Conservation (phyloP, 1,140 invertebrate genomes). For the Macrocentrus cingulum region DNA sequence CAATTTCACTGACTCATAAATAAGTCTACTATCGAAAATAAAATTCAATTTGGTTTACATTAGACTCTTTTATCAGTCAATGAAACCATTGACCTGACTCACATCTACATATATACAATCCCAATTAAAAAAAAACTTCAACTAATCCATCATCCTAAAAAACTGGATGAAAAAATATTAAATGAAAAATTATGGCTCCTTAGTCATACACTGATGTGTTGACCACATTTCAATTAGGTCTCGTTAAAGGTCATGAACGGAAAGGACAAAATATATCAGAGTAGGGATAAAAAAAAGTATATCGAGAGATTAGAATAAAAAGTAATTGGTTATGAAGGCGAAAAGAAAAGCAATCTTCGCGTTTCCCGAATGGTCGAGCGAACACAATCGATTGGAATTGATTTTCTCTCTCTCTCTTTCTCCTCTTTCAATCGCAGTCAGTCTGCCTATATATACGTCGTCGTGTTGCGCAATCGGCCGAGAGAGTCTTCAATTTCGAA, state of each 20-base stretch:
- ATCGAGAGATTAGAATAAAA: background rate
- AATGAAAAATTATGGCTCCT: no score
- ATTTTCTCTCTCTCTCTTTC: slow-evolving; percentile 13
- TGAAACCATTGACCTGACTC: no score
- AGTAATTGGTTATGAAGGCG: slow-evolving; percentile 11
- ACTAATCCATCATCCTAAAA: no score
- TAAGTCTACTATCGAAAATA: no score
- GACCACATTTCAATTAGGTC: slow-evolving; percentile 4
- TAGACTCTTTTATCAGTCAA: no score
- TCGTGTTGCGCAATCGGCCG: background rate
- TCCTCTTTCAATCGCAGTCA: background rate
- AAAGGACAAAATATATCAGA: background rate
- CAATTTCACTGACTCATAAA: no score
- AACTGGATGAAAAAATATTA: no score
- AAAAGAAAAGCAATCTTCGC: slow-evolving; percentile 24
- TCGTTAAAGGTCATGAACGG: background rate
- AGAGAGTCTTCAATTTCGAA: background rate
- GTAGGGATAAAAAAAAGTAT: background rate
- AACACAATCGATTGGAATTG: slow-evolving; percentile 19
- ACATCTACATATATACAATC: no score
- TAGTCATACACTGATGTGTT: no score
- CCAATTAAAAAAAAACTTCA: no score
- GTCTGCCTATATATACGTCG: background rate
- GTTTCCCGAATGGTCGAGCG: slow-evolving; percentile 20
- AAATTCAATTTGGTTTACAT: no score